Conservation (phyloP, 2,888 invertebrate species). For the Tupiocoris notatus region DNA sequence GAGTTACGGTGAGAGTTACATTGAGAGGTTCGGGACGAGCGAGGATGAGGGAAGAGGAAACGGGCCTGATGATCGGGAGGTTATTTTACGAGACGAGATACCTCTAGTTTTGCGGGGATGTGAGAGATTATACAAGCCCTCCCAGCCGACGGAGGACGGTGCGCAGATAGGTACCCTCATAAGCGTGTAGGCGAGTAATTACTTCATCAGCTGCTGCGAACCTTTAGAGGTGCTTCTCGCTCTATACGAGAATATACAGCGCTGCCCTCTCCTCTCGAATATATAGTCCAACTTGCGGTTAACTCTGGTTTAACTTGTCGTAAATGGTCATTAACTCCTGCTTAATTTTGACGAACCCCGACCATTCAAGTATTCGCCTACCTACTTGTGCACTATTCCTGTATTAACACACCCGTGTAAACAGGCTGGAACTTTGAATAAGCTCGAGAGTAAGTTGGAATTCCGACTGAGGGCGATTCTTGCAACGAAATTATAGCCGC, state of each 20-base stretch:
- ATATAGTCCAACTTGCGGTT: neutral
- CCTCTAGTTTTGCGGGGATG: neutral
- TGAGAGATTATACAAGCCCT: neutral
- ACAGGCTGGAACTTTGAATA: neutral
- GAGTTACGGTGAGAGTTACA: neutral
- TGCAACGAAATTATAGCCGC: too few species aligned
- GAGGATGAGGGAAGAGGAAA: too few species aligned
- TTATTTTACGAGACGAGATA: neutral
- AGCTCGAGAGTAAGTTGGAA: too few species aligned
- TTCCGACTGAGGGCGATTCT: too few species aligned
- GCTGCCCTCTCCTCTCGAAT: neutral
- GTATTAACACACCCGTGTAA: neutral
- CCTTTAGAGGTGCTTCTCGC: neutral
- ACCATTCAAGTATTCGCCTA: too few species aligned
- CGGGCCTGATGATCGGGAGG: neutral
- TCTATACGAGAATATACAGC: neutral
- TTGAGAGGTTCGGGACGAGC: neutral
- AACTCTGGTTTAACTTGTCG: neutral
- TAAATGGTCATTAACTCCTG: neutral
- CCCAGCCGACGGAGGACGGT: neutral
- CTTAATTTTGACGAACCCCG: neutral
- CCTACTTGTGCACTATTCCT: too few species aligned
- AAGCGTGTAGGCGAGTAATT: neutral
- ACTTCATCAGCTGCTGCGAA: neutral
- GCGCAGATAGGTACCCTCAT: neutral